Conservation (phyloP, 2,113 vertebrate species). For the Seriola rivoliana region DNA sequence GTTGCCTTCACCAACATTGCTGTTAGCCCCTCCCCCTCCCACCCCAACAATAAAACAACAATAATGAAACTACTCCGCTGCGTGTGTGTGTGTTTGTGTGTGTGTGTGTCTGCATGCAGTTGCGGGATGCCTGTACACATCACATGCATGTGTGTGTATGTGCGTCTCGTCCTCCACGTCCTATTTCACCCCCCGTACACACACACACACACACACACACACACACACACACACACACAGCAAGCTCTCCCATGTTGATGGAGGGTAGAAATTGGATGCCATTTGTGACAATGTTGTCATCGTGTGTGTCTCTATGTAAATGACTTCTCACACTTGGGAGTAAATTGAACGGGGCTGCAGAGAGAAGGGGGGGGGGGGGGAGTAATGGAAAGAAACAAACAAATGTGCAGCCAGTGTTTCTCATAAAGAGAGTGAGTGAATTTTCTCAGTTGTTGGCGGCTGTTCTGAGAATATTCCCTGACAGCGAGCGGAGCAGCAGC, state of each 20-base stretch:
- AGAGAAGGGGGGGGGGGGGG: background rate
- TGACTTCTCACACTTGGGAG: conserved; percentile 26
- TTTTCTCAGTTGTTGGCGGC: background rate
- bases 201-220: background rate
- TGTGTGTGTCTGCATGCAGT: no score
- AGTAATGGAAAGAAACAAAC: conserved; percentile 33
- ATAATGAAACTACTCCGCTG: no score
- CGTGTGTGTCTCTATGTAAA: conserved; percentile 29
- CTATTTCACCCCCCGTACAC: no score
- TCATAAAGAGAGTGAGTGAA: conserved; percentile 20
- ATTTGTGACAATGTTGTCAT: conserved; percentile 35
- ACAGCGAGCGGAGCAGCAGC: background rate
- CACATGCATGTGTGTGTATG: no score
- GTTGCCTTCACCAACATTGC: no score
- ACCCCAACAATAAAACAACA: no score
- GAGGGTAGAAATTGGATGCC: conserved; percentile 34
- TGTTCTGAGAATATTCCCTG: background rate
- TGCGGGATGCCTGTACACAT: no score
- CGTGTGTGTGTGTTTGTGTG: no score
- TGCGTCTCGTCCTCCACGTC: no score
- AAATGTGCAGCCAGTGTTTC: conserved; percentile 10
- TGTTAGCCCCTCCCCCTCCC: no score
- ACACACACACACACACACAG: background rate
- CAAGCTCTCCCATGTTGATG: background rate
- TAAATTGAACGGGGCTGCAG: conserved; percentile 14